Base-by-base conservation (phyloP, 2,888 invertebrate genomes). In the Encarsia formosa region DNA sequence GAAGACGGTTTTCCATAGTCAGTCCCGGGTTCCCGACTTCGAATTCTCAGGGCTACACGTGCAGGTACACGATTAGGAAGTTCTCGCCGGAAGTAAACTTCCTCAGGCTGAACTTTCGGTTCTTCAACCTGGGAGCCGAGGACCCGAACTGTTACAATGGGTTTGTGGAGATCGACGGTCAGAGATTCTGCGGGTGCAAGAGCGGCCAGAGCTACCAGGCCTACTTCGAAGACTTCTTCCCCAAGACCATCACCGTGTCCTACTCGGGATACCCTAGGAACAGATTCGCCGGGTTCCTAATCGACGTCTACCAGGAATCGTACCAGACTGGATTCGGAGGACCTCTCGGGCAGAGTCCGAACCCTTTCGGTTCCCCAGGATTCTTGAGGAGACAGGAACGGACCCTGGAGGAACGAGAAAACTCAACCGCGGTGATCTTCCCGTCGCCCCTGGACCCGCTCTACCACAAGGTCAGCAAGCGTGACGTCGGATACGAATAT, bases 131-230 rank as follows among this genome's bases (percentile, higher is more conserved):
- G 29, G 82, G 81, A 0, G 57, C 53, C 0, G 68, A 70, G 3
- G 66, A 69, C 39, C 60, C 60, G 22, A 63, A 64, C 18, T 83
- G 82, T 56, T 62, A 62, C 0, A 72, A 76, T 13, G 80, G 80
- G 6, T 79, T 75, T 60, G 58, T 83, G 3, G 78, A 81, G 64
- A 73, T 83, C 29, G 82, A 81, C 60, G 80, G 78, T 0, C 77
- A 77, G 61, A 71, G 75, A 13, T 74, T 80, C 42, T 83, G 83
- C 61, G 83, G 82, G 1, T 83, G 83, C 59, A 76, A 76, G 44
- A 77, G 76, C 3, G 76, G 76, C 2, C 57, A 74, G 9, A 75
- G 71, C 51, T 37, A 77, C 1, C 63, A 68, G 4, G 56, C 65
- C 3, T 68, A 73, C 1, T 64, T 63, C 37, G 39, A 43, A n/a